A percentile compares a stretch with the other conserved stretches of the same genome.
phyloP scores from a whole-genome alignment of 2,888 invertebrate species.

The Nematopogon swammerdamellus region DNA sequence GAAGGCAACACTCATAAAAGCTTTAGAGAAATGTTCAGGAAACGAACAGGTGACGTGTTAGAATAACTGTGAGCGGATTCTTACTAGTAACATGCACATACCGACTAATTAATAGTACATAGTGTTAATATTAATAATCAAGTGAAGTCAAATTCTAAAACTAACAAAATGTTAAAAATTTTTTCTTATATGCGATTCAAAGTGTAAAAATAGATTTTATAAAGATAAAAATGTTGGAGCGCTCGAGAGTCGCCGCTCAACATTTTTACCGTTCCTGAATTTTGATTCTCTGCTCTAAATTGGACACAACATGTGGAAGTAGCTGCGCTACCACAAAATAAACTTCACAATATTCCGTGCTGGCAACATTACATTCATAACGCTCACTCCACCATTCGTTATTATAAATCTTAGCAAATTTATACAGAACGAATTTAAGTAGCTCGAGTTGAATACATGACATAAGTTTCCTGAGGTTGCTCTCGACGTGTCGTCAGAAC shows the following conservation, averaged over 20 bases:
- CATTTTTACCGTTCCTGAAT: background rate
- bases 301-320: background rate
- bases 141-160: conserved; percentile 17
- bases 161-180: conserved; percentile 39
- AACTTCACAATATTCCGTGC: too few relatives aligned
- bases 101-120: conserved; percentile 44
- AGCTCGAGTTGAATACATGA: too few relatives aligned
- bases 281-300: background rate
- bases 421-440: too few relatives aligned
- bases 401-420: too few relatives aligned
- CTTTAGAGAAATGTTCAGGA: background rate
- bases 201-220: conserved; percentile 50
- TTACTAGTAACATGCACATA: conserved; percentile 49
- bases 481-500: too few relatives aligned
- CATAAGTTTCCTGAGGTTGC: too few relatives aligned
- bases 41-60: conserved; percentile 2
- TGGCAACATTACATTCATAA: too few relatives aligned
- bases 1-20: background rate
- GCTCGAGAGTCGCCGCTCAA: conserved; percentile 11
- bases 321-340: background rate
- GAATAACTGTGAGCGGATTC: conserved; percentile 28
- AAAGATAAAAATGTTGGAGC: conserved; percentile 36
- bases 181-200: conserved; percentile 32
- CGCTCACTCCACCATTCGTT: too few relatives aligned
- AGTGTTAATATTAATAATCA: conserved; percentile 29